phyloP scores from a whole-genome alignment of 2,888 invertebrate species.

The Hipparchia sbordonii region DNA sequence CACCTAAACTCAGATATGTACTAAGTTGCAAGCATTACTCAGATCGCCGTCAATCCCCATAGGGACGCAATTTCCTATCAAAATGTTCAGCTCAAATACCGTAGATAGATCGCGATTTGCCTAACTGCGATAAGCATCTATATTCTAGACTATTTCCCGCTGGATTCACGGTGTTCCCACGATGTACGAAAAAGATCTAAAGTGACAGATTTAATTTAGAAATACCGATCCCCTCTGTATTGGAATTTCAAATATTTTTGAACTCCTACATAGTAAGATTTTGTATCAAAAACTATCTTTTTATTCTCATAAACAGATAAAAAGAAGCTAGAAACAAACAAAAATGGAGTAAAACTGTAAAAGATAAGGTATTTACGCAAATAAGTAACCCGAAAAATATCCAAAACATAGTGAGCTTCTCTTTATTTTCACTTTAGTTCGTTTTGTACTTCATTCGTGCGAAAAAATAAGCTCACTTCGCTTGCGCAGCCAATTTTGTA shows the following conservation, averaged over 20 bases:
- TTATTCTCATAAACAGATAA: too few species aligned
- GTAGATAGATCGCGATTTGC: slow-evolving; percentile 22
- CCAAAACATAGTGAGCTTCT: too few species aligned
- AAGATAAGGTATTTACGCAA: too few species aligned
- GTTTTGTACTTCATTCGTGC: too few species aligned
- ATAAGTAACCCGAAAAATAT: too few species aligned
- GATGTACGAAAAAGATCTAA: slow-evolving; percentile 12
- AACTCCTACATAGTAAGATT: not conserved
- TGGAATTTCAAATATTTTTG: not conserved
- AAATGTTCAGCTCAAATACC: slow-evolving; percentile 41
- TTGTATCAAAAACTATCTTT: too few species aligned
- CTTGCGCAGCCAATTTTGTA: too few species aligned
- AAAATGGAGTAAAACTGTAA: too few species aligned
- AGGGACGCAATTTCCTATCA: slow-evolving; percentile 29
- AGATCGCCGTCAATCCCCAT: slow-evolving; percentile 8
- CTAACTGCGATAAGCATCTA: slow-evolving; percentile 58
- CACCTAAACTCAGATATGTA: not conserved
- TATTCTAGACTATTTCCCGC: slow-evolving; percentile 53
- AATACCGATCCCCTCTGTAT: not conserved
- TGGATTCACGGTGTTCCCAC: slow-evolving; percentile 5
- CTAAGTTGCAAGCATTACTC: slow-evolving; percentile 13
- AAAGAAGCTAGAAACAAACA: too few species aligned
- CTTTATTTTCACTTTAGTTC: too few species aligned
- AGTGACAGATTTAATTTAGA: not conserved
- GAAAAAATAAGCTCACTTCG: too few species aligned